Evolutionary conservation across 2,888 invertebrate genomes (phyloP).

Genomic region (Eupsilia transversa): DNA sequence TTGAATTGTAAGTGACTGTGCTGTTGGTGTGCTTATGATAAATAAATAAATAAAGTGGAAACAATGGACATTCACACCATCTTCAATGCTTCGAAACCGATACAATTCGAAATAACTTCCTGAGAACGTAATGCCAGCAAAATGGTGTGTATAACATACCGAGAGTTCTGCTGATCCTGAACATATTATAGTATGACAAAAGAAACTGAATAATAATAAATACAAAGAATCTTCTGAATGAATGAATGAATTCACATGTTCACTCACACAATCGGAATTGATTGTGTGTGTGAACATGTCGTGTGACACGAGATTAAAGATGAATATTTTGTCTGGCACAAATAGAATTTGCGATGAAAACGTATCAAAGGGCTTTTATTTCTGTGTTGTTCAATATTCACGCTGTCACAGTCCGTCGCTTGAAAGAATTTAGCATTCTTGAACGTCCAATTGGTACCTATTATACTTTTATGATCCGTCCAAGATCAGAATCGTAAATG

Average conservation of each 20-base stretch:
- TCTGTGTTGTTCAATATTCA: slow-evolving; percentile 57
- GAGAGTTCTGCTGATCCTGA: neutral
- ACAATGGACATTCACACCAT: neutral
- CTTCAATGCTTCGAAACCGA: neutral
- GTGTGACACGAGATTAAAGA: slow-evolving; percentile 26
- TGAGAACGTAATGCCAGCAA: neutral
- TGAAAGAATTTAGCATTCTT: slow-evolving; percentile 62
- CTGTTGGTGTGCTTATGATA: no score
- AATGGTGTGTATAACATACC: neutral
- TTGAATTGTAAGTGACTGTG: no score
- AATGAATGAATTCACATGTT: no score
- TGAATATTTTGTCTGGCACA: slow-evolving; percentile 46
- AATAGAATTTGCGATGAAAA: slow-evolving; percentile 45
- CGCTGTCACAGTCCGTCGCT: slow-evolving; percentile 49
- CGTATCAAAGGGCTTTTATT: slow-evolving; percentile 53
- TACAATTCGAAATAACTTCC: neutral
- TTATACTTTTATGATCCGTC: slow-evolving; percentile 66
- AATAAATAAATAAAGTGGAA: no score
- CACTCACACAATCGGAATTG: neutral
- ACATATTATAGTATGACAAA: slow-evolving; percentile 9
- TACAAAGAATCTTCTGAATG: slow-evolving; percentile 23
- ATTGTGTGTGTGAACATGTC: slow-evolving; percentile 22
- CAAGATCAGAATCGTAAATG: slow-evolving; percentile 66
- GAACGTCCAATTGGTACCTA: slow-evolving; percentile 62
- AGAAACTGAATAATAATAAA: slow-evolving; percentile 7